Percentiles rank a stretch among this genome's conserved stretches.
Conservation (phyloP, 2,113 vertebrate species). For the Thermophis baileyi region DNA sequence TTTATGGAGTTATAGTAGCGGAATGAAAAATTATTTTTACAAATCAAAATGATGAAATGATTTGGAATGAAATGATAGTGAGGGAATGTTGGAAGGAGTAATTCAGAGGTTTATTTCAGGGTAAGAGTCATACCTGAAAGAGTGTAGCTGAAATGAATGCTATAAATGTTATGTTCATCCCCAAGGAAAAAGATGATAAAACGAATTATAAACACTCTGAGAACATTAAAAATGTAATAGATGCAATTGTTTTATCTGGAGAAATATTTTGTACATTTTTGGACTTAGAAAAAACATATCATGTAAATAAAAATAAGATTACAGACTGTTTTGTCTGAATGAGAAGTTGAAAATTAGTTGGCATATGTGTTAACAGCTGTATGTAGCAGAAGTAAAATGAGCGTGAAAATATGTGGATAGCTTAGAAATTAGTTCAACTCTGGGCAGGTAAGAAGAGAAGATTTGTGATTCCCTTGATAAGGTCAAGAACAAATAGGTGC, state of each 20-base stretch:
- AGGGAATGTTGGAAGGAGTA: not conserved
- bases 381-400: not conserved
- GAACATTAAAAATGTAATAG: not conserved
- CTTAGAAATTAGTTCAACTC: not conserved
- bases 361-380: not conserved
- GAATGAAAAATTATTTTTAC: not conserved
- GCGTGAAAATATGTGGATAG: not conserved
- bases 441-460: not conserved
- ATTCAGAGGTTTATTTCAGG: not conserved
- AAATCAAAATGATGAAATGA: not conserved
- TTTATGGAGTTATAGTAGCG: not conserved
- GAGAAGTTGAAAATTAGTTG: not conserved
- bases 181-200: not conserved
- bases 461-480: not conserved
- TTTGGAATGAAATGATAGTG: not conserved
- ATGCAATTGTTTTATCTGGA: not conserved
- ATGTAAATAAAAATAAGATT: not conserved
- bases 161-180: not conserved
- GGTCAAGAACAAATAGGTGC: not conserved
- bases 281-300: not conserved
- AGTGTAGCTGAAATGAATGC: not conserved
- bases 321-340: not conserved
- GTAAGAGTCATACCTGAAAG: not conserved
- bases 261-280: not conserved
- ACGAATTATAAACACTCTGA: not conserved